Base-by-base conservation (phyloP, 1,140 invertebrate species). In the Drosophila chauvacae region DNA sequence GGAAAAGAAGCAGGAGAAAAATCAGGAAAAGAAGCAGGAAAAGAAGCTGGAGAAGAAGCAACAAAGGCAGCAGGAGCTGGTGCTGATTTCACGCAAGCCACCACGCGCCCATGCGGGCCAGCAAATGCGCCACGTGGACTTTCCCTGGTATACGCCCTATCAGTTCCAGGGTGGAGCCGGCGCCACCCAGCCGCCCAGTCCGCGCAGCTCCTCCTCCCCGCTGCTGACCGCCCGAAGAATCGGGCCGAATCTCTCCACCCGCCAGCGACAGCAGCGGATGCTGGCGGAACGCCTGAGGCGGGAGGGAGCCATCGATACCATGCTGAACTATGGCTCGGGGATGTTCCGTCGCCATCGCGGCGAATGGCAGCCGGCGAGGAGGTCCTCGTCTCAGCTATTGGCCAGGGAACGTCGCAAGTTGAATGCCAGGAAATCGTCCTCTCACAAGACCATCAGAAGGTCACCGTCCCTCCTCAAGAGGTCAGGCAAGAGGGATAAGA, bases 251-350 rank as follows among this genome's bases (percentile, higher is more conserved):
- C 10, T 64, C 9, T 23, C 14, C 55, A 30, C 5, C 2, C 35
- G 26, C 16, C 55, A 62, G 13, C 51, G 41, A 0, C 14, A 57
- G 42, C 48, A 53, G 10, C 81, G 66, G 4, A 10, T 65, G 4
- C 35, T 37, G 35, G 35, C 11, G 11, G 35, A 37, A 4, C 35
- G 35, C 35, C 35, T 37, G 35, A 13, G 35, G 4, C 66, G 53
- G 9, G 72, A 80, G 11, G 80, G 80, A 44, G 72, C 68, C 6
- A 83, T 87, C 47, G 83, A 87, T 23, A 62, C 73, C 6, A 68
- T 81, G 10, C 50, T 73, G 1, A 60, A 65, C 13, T 28, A 70
- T 18, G 63, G 48, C 16, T 87, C n/a, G 10, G 79, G 20, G 1
- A 7, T 2, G n/a, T 53, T 33, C 26, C 58, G 59, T 6, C 44